These are phyloP conservation scores for Patiria miniata DNA, from an alignment of 35 echinoderm and acorn worm species.

Conservation along the genomic window DNA sequence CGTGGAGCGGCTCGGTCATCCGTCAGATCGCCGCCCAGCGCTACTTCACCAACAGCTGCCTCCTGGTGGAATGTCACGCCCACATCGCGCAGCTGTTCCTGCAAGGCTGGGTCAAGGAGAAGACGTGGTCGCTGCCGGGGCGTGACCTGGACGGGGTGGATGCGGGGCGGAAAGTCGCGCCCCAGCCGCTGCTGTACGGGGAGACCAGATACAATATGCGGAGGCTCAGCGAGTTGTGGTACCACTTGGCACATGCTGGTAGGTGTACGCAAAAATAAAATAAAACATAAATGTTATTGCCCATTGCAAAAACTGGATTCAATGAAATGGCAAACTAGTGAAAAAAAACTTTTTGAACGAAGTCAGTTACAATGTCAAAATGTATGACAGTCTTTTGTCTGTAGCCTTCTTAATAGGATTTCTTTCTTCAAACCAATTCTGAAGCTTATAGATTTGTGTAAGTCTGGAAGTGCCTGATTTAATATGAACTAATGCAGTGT, in stretches of 20 bases:
- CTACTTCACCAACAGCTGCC: constrained; percentile 58
- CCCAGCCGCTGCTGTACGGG: constrained; percentile 89
- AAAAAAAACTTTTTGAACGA: no score
- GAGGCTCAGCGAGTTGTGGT: constrained; percentile 91
- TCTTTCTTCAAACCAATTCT: no score
- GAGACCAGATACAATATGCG: constrained; percentile 88
- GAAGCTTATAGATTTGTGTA: no score
- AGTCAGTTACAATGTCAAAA: no score
- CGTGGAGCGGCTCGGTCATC: constrained; percentile 73
- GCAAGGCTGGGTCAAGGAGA: constrained; percentile 75
- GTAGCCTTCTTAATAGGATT: no score
- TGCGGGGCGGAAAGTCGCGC: constrained; percentile 60
- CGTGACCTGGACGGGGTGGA: constrained; percentile 56
- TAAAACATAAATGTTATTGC: no score
- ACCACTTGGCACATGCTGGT: constrained; percentile 85
- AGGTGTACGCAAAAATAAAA: constrained; percentile 6
- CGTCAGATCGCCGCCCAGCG: constrained; percentile 59
- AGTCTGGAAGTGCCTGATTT: no score
- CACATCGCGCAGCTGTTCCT: constrained; percentile 65
- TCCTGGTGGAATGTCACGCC: constrained; percentile 48
- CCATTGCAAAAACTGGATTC: no score
- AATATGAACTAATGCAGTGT: no score
- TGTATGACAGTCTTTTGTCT: no score
- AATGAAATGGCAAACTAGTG: no score
- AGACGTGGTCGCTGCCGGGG: constrained; percentile 57